Evolutionary conservation across 2,888 invertebrate species (phyloP), one percentile per base, ranked within the genome.

Genomic region (Mesorhabditis sp.): DNA sequence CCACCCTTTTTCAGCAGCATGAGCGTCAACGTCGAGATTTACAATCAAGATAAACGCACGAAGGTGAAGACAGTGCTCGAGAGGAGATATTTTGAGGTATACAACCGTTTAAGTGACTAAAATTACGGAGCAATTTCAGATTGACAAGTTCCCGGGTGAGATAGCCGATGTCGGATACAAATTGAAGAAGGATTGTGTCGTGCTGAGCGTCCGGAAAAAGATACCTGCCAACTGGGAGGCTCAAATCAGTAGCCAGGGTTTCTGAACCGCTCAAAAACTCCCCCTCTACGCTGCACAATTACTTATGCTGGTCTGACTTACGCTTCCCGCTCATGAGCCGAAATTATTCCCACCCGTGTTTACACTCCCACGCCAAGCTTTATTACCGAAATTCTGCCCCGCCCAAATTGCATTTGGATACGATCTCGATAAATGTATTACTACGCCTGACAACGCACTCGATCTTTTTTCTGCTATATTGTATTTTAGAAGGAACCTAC

Each of bases 31-130:
- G 72, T 78, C 5, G 78, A 78, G 72, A 75, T 78, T 65, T 72
- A 74, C 63, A 74, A 75, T 64, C 61, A 77, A 63, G 76, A 79
- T 69, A 79, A 79, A 67, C 74, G 74, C 70, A 77, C 74, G 70
- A 76, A 71, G 45, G 75, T 73, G 68, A 77, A 74, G 58, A 74
- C 75, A 42, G 73, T 77, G 5, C 67, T 77, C 42, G 79, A 79
- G 66, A 67, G 74, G 6, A 58, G 79, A 67, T 77, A 71, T 44
- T 79, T 72, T 65, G 71, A 78, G 70, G 76, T 77, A 15, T 50
- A 28, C 28, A 28, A 28, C 28, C 28, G 28, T 28, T 28, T 28
- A 28, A 28, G 28, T 28, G 28, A 28, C 28, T 28, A 28, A 28
- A 28, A 28, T 28, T 28, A 28, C 28, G 28, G 28, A 28, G 28